Percentiles rank a stretch among this genome's conserved stretches.
These are phyloP conservation scores for Zeuzera pyrina DNA, from an alignment of 2,888 invertebrate species.

Conservation along the genomic window DNA sequence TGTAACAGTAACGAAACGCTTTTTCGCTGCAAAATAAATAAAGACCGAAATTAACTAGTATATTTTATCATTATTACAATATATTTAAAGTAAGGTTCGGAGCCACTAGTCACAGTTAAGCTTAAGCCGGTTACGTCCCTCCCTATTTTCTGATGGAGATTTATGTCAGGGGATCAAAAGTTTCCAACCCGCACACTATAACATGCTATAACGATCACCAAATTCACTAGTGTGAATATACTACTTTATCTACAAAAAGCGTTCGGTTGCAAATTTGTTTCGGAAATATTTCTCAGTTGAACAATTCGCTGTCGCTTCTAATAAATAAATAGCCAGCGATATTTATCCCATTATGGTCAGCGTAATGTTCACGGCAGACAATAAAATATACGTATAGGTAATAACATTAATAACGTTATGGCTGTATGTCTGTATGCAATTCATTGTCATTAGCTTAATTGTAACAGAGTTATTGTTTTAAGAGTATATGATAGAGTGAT, in stretches of 20 bases:
- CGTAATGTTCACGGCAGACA: conserved; percentile 25
- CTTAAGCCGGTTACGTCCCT: conserved; percentile 71
- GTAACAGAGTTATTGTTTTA: no score
- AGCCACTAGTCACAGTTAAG: conserved; percentile 68
- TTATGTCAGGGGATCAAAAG: conserved; percentile 72
- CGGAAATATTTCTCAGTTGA: conserved; percentile 36
- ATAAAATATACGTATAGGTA: no score
- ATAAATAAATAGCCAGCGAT: conserved; percentile 39
- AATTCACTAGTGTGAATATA: no score
- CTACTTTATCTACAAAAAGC: no score
- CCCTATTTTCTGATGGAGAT: conserved; percentile 73
- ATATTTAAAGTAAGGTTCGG: conserved; percentile 66
- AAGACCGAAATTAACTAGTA: conserved; percentile 58
- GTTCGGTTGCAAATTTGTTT: conserved; percentile 36
- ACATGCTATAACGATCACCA: conserved; percentile 16
- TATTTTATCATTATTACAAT: conserved; percentile 70
- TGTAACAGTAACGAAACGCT: conserved; percentile 51
- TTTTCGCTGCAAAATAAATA: conserved; percentile 56
- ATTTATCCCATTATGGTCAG: conserved; percentile 22
- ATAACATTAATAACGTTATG: no score
- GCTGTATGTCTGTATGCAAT: no score
- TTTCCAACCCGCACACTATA: conserved; percentile 54
- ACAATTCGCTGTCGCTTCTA: conserved; percentile 43
- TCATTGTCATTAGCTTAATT: no score
- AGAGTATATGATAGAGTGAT: no score